Base-by-base conservation (phyloP, 1,140 invertebrate genomes). In the Pygmarrhopalites habei region DNA sequence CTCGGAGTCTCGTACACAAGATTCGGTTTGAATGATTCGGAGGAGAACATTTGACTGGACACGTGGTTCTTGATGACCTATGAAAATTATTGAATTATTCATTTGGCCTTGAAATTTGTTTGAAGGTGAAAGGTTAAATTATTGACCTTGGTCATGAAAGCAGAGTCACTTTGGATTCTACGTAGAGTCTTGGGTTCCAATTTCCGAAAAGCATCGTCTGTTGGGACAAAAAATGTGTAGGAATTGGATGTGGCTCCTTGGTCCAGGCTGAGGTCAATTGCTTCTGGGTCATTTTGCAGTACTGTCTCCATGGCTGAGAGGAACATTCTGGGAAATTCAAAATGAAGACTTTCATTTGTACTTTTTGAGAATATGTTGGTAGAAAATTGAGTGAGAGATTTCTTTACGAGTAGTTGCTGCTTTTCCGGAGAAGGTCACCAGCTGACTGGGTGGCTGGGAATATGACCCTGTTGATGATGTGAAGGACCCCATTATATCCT, bases 401-500 rank as follows among this genome's bases (percentile, higher is more conserved):
- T n/a, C n/a, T n/a, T 69, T 71, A 77, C 77, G 72, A 74, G 67
- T 77, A 79, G 52, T 75, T 77, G 23, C 74, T 73, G 32, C 75
- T 71, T 17, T 70, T 73, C 10, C 73, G 61, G 0, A 77, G 72
- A n/a, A 80, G 73, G 55, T 81, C 78, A 2, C 76, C 74, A 0
- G 76, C 71, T 2, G 78, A 75, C 56, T 75, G 75, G 25, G 77
- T 73, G 2, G 77, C 76, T 0, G 80, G 78, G 21, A 77, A 72
- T 25, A 83, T 70, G 21, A 80, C 77, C 64, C 77, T 77, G 65
- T 76, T 78, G 39, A 82, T 77, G 21, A 81, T 74, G 66, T 83
- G 81, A 43, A 83, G 72, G 1, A 81, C 75, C 4, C 82, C 81
- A 69, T 83, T 82, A 25, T 77, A 77, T 12, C 78, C 78, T 52